Conservation (phyloP, 2,113 vertebrate genomes). For the Apistogramma diplotaenia region DNA sequence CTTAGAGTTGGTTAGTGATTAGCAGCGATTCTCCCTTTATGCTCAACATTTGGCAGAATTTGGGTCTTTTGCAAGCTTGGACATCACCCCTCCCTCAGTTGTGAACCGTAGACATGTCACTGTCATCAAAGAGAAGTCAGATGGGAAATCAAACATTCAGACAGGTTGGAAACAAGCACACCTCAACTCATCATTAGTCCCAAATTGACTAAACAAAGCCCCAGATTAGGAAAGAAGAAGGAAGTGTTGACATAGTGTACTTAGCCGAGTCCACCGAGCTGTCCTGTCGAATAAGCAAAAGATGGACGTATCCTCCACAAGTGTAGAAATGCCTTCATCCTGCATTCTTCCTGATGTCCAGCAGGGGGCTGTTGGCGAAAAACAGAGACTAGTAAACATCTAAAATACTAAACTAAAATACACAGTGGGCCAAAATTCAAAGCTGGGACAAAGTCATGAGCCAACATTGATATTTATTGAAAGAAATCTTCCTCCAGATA, state of each 20-base stretch:
- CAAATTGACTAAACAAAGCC: too few relatives aligned
- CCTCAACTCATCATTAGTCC: too few relatives aligned
- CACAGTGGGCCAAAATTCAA: too few relatives aligned
- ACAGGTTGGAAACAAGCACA: too few relatives aligned
- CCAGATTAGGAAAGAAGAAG: too few relatives aligned
- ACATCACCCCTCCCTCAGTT: not conserved
- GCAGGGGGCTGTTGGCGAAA: not conserved
- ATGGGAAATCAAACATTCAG: not conserved
- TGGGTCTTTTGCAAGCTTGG: not conserved
- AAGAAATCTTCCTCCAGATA: too few relatives aligned
- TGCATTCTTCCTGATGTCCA: not conserved
- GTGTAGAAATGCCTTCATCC: too few relatives aligned
- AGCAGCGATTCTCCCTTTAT: not conserved
- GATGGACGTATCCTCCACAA: not conserved
- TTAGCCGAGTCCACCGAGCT: not conserved
- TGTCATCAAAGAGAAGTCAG: not conserved
- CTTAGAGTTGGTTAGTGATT: not conserved
- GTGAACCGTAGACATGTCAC: not conserved
- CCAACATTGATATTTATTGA: too few relatives aligned
- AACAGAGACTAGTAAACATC: not conserved
- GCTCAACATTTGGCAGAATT: not conserved
- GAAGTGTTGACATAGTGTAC: not conserved
- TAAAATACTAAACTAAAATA: too few relatives aligned
- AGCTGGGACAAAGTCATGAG: too few relatives aligned
- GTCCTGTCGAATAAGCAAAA: not conserved